phyloP scores from a whole-genome alignment of 2,888 invertebrate species.

The Lacanobia wlatinum region DNA sequence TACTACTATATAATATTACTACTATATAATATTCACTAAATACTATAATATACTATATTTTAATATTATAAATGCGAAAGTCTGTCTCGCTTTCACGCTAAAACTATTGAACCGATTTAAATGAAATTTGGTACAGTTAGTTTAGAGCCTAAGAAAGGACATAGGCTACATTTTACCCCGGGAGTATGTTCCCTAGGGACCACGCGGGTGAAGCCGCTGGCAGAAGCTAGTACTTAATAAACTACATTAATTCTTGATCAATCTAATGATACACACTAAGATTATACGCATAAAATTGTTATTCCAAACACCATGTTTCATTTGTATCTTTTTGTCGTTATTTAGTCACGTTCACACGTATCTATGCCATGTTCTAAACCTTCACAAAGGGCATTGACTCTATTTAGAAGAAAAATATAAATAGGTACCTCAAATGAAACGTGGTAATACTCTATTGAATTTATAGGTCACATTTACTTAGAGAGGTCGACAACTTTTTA shows the following conservation, averaged over 20 bases:
- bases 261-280: neutral
- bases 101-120: too few species aligned
- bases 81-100: too few species aligned
- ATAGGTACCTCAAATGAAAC: neutral
- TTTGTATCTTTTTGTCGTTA: neutral
- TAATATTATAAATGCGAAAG: too few species aligned
- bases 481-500: neutral
- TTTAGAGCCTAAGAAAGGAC: too few species aligned
- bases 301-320: neutral
- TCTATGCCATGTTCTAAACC: neutral
- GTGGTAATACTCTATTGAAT: neutral
- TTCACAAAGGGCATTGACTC: conserved; percentile 12
- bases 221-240: too few species aligned
- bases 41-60: too few species aligned
- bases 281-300: neutral
- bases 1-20: too few species aligned
- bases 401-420: neutral
- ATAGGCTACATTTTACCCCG: too few species aligned
- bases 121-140: too few species aligned
- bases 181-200: too few species aligned
- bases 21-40: too few species aligned
- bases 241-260: neutral
- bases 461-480: conserved; percentile 15
- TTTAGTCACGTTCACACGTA: conserved; percentile 10
- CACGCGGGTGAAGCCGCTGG: too few species aligned